Percentiles rank a stretch among this genome's conserved stretches.
These are phyloP conservation scores for Rhinopomastus cyanomelas DNA, from an alignment of 2,113 vertebrate genomes.

Conservation along the genomic window DNA sequence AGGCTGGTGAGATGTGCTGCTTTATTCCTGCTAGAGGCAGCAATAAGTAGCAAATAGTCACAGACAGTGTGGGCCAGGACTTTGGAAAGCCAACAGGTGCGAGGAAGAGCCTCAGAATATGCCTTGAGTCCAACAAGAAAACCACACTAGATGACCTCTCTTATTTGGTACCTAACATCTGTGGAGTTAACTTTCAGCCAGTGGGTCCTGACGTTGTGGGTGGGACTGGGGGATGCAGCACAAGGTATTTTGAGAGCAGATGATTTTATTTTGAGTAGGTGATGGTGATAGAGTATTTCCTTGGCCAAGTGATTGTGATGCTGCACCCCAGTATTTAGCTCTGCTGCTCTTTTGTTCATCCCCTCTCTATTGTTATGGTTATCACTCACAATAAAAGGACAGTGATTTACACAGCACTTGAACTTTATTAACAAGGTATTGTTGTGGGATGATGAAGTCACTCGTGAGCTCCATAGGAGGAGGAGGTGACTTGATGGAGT, in stretches of 20 bases:
- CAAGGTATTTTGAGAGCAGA: not conserved
- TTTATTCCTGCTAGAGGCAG: not conserved
- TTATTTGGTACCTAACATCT: not conserved
- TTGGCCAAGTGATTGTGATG: not conserved
- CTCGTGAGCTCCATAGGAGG: not conserved
- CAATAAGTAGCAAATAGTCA: not conserved
- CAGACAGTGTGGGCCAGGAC: not conserved
- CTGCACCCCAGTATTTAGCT: not conserved
- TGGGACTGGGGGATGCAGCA: not conserved
- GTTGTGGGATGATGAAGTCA: not conserved
- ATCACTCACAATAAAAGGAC: conserved; percentile 23
- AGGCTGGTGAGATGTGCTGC: not conserved
- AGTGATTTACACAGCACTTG: conserved; percentile 28
- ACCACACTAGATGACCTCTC: not conserved
- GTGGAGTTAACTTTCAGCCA: not conserved
- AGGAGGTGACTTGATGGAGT: not conserved
- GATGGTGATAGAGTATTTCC: not conserved
- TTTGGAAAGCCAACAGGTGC: not conserved
- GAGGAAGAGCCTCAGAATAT: not conserved
- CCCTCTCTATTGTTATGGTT: conserved; percentile 33
- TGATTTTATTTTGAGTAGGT: not conserved
- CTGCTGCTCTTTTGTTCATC: not conserved
- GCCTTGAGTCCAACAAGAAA: not conserved
- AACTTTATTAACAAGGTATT: conserved; percentile 29
- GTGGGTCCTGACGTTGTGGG: not conserved